Conservation (phyloP, 2,888 invertebrate genomes). For the Schizaphis graminum region DNA sequence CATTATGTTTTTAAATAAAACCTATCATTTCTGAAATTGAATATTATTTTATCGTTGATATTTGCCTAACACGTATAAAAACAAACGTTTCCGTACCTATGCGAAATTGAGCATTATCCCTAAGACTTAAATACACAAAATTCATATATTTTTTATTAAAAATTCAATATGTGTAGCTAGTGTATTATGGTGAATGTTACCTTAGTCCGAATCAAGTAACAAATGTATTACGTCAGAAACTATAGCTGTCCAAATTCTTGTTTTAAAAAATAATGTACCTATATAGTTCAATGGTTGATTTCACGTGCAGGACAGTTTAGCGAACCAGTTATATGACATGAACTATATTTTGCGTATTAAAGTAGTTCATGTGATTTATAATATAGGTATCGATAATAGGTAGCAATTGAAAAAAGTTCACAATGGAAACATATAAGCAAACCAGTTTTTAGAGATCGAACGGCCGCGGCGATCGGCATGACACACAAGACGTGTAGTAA, state of each 20-base stretch:
- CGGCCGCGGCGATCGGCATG: neutral
- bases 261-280: neutral
- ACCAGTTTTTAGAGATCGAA: neutral
- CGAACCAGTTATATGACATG: neutral
- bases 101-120: neutral
- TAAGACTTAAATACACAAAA: neutral
- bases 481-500: neutral
- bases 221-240: neutral
- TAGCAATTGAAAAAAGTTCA: neutral
- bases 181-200: neutral
- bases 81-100: neutral
- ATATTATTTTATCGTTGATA: neutral
- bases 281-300: neutral
- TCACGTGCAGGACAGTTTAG: neutral
- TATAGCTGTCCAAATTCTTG: neutral
- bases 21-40: neutral
- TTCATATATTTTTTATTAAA: neutral
- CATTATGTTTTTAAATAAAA: too few species aligned
- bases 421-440: neutral
- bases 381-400: neutral
- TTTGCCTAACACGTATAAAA: neutral
- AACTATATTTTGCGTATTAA: conserved; percentile 20
- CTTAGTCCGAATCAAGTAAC: neutral
- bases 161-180: neutral
- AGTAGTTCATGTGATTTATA: neutral